Evolutionary conservation across 1,140 invertebrate species (phyloP).

Genomic region (Caerostris darwini): DNA sequence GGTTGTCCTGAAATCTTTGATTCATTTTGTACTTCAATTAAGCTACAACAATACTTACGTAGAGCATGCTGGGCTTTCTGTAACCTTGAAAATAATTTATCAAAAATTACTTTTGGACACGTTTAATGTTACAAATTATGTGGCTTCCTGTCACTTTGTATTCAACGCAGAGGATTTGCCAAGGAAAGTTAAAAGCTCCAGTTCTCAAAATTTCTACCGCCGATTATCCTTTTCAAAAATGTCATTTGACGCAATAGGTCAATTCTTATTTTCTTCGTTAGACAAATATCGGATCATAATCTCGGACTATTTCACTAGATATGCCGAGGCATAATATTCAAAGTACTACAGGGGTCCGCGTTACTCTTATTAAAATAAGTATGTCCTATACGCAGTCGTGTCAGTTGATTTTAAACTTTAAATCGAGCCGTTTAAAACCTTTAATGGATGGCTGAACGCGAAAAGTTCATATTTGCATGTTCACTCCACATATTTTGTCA

Average conservation of each 20-base stretch:
- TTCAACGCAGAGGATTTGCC: neutral
- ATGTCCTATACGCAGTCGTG: no score
- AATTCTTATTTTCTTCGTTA: neutral
- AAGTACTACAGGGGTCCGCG: no score
- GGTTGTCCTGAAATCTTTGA: neutral
- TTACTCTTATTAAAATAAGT: no score
- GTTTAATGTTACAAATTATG: neutral
- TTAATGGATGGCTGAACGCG: no score
- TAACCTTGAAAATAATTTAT: neutral
- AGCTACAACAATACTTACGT: no score
- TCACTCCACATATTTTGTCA: no score
- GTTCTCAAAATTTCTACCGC: neutral
- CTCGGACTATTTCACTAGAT: slow-evolving; percentile 23
- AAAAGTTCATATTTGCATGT: no score
- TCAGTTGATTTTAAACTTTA: no score
- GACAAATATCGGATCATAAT: neutral
- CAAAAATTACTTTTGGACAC: slow-evolving; percentile 38
- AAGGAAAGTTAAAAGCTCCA: neutral
- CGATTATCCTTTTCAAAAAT: neutral
- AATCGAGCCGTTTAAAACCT: no score
- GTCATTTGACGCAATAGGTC: slow-evolving; percentile 10
- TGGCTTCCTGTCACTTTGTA: no score
- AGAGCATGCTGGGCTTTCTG: neutral
- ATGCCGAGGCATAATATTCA: no score
- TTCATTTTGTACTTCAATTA: neutral